Base-by-base conservation (phyloP, 2,797 vertebrate species). In the Gymnoscopelus braueri region DNA sequence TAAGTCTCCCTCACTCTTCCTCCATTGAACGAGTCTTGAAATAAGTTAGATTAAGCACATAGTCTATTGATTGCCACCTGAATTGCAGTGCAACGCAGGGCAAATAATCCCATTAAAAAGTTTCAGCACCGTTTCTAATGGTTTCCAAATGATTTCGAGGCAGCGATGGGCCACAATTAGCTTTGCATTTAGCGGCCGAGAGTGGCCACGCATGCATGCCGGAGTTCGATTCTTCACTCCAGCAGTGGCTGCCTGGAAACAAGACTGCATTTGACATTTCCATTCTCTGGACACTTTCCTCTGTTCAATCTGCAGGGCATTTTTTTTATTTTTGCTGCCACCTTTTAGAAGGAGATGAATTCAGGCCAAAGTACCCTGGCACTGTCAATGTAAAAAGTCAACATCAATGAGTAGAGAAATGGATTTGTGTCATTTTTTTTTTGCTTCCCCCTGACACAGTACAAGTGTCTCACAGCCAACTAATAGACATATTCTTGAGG, bases 61-160 rank as follows among this genome's bases (percentile, higher is more conserved):
- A 61, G 75, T 76, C 75, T 81, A 91, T 92, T 85, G 90, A 92
- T 91, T 80, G 63, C 81, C 79, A 79, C 35, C 68, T 81, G 80
- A 89, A 90, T 88, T 89, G 87, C 79, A 49, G 66, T 61, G 72
- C 50, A 47, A 88, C 74, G 79, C 84, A 75, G 83, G 82, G 85
- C 80, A 88, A 91, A 90, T 91, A 89, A 92, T 89, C 85, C 73
- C 63, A 92, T 92, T 90, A 85, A 72, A 81, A 87, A 60, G 85
- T 84, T 87, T 70, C 84, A 81, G 77, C 85, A 82, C 84, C 73
- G 83, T 90, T 91, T 88, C 85, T 85, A 88, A 89, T 84, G 83
- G 83, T 80, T 87, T 89, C 78, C 77, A 82, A 92, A 89, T 84
- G 72, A 87, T 89, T 81, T 74, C 39, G 64, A 78, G 81, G 79